Evolutionary conservation across 2,113 vertebrate species (phyloP), one percentile per base, ranked within the genome.

Genomic region (Esox niger): DNA sequence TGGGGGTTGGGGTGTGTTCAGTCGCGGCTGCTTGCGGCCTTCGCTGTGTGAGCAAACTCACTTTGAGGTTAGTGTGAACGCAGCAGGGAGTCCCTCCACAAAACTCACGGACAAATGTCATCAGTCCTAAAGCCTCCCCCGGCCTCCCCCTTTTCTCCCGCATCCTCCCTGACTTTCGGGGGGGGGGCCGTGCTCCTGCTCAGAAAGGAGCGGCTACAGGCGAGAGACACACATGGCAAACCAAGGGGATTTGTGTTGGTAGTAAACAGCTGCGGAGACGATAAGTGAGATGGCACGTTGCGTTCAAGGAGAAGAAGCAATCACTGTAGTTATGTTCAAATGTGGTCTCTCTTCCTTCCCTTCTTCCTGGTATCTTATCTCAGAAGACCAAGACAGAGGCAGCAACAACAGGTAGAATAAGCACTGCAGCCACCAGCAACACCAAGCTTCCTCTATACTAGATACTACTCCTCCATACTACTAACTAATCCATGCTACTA

Each of bases 41-140:
- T 25, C 56, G 2, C 56, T 59, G 27, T 20, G 25, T 30, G 57
- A 59, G n/a, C 57, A 31, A 59, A 59, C 29, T 30, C 29, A 59
- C 73, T 83, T 82, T 83, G 79, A 83, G 79, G 79, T 70, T 68
- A 47, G 55, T 38, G 64, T 69, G 65, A 75, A 71, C 78, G 57
- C 82, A 82, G 79, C 79, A 72, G 80, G 84, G 78, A 73, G 74
- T 64, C 79, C 70, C 71, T 73, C 77, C 46, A 71, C 82, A 81
- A 55, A 75, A 78, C 74, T 68, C 64, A 75, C 21, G 66, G 79
- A 82, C 76, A 78, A 79, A 79, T 81, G 78, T 81, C 82, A 79
- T 20, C 43, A 52, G 5, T 25, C 31, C 35, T 2, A 4, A 20
- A 29, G n/a, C 6, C 38, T 32, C 21, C 30, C 25, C 2, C 6